Percentiles rank a stretch among this genome's conserved stretches.
These are phyloP conservation scores for Pristionchus japonicus DNA, from an alignment of 2,888 invertebrate species.

Conservation along the genomic window DNA sequence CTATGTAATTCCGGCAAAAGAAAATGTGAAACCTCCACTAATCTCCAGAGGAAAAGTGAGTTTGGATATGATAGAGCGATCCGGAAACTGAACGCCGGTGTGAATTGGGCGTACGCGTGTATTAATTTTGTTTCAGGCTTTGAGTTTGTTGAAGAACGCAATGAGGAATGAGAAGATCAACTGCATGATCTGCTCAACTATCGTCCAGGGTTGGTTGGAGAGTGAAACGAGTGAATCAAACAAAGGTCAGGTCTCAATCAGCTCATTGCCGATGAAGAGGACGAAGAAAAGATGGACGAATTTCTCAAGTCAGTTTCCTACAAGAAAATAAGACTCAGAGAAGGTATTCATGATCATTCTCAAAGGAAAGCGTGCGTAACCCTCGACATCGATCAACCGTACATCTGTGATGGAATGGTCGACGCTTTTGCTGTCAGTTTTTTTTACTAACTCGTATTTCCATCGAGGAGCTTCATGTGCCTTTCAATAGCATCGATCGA, in stretches of 20 bases:
- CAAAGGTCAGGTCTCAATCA: background rate
- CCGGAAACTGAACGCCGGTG: background rate
- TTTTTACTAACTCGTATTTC: background rate
- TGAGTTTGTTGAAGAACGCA: slow-evolving; percentile 49
- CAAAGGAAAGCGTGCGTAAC: slow-evolving; percentile 58
- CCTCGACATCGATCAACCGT: slow-evolving; percentile 60
- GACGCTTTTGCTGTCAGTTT: slow-evolving; percentile 57
- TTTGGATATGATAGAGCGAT: too few relatives aligned
- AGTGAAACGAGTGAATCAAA: background rate
- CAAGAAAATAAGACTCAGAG: too few relatives aligned
- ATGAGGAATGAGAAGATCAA: background rate
- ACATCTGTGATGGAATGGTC: slow-evolving; percentile 65
- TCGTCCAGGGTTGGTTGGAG: background rate
- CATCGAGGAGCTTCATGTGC: too few relatives aligned
- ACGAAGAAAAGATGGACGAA: slow-evolving; percentile 60
- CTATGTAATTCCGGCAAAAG: background rate
- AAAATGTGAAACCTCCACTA: background rate
- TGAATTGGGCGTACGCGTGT: too few relatives aligned
- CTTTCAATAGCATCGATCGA: background rate
- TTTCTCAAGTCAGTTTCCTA: slow-evolving; percentile 56
- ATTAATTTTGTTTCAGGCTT: background rate
- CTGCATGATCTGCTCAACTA: background rate
- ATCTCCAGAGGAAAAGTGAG: background rate
- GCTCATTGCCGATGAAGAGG: slow-evolving; percentile 48
- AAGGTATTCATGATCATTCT: too few relatives aligned